These are phyloP conservation scores for Hippocampus kuda DNA, from an alignment of 2,797 vertebrate genomes.

Conservation along the genomic window DNA sequence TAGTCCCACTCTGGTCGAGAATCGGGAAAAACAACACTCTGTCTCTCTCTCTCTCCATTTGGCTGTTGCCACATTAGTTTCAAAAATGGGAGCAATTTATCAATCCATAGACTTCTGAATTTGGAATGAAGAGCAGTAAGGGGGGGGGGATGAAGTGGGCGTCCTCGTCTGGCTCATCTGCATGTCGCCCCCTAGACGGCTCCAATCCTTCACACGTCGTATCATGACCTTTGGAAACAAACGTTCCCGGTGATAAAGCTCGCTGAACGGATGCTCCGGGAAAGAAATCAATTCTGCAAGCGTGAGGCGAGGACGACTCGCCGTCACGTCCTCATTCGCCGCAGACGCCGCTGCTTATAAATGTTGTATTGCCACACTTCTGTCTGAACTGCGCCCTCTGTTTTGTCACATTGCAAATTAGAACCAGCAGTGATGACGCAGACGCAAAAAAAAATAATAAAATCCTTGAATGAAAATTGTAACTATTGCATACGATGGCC, in stretches of 20 bases:
- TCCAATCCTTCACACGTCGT: slow-evolving; percentile 63
- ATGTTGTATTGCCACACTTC: slow-evolving; percentile 43
- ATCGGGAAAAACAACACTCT: background rate
- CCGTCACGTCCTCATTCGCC: slow-evolving; percentile 18
- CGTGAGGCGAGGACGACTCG: slow-evolving; percentile 38
- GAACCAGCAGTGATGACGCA: slow-evolving; percentile 19
- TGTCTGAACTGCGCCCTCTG: slow-evolving; percentile 41
- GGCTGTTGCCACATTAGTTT: background rate
- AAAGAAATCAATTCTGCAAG: slow-evolving; percentile 59
- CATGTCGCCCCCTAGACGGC: slow-evolving; percentile 37
- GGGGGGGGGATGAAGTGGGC: background rate
- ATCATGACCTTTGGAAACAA: slow-evolving; percentile 67
- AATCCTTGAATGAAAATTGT: background rate
- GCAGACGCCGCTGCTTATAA: slow-evolving; percentile 28
- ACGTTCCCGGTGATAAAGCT: slow-evolving; percentile 52
- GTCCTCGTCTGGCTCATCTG: slow-evolving; percentile 16
- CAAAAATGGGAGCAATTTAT: background rate
- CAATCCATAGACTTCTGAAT: background rate
- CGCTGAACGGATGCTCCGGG: slow-evolving; percentile 42
- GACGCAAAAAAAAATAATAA: background rate
- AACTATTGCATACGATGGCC: background rate
- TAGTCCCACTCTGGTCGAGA: slow-evolving; percentile 53
- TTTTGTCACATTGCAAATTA: slow-evolving; percentile 45
- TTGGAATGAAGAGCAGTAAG: slow-evolving; percentile 6
- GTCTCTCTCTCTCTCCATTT: background rate